A percentile compares a stretch with the other conserved stretches of the same genome.
These are phyloP conservation scores for Hypotaenidia philippensis DNA, from an alignment of 2,797 vertebrate genomes.

Conservation along the genomic window DNA sequence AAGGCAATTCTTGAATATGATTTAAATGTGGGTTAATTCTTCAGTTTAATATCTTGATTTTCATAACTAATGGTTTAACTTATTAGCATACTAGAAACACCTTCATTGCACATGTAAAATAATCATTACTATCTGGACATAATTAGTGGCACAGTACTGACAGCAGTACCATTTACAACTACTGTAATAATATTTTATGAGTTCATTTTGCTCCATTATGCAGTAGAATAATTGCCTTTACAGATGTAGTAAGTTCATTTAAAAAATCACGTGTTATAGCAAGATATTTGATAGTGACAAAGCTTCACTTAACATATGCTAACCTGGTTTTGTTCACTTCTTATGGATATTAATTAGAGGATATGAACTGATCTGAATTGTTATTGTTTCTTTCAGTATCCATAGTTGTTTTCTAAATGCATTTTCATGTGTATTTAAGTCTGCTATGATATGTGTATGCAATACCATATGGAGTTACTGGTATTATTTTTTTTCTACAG, in stretches of 20 bases:
- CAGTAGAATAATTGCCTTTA: conserved; percentile 38
- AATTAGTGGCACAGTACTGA: neutral
- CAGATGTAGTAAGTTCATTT: neutral
- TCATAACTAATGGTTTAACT: neutral
- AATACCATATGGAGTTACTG: neutral
- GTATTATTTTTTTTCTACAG: neutral
- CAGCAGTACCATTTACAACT: conserved; percentile 30
- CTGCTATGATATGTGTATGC: neutral
- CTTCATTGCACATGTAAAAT: neutral
- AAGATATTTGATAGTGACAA: neutral
- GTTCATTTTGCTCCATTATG: conserved; percentile 13
- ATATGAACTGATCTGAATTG: neutral
- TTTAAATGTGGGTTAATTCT: neutral
- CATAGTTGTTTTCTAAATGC: neutral
- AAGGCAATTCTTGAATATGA: neutral
- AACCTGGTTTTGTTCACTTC: neutral
- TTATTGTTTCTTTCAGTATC: neutral
- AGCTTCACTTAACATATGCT: neutral
- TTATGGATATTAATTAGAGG: neutral
- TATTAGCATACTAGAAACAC: neutral
- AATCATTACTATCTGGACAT: conserved; percentile 8
- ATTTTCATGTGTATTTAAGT: neutral
- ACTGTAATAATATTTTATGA: conserved; percentile 38
- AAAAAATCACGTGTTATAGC: neutral
- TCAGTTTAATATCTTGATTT: neutral